Base-by-base conservation (phyloP, 2,888 invertebrate species). In the Drosophila limbata region DNA sequence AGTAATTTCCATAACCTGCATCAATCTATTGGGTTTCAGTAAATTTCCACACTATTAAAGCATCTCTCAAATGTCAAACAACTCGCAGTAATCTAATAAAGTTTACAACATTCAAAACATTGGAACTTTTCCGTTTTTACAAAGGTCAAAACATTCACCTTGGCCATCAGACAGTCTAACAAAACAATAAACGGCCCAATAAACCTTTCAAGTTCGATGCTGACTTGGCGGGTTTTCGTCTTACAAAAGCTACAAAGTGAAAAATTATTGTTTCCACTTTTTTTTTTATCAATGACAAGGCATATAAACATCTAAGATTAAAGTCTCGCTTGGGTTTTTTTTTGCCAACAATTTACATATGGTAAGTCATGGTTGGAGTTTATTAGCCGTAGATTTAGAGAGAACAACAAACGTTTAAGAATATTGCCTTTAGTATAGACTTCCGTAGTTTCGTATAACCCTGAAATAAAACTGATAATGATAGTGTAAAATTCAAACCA, bases 81-180 rank as follows among this genome's bases (percentile, higher is more conserved):
- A 73, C 39, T 45, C 15, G 21, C 39, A 13, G 37, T 55, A 68
- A 48, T 33, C 50, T 55, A 77, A 65, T 68, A 37, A 45, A 53
- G 50, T 33, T 44, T 13, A 42, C 13, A 55, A 31, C 45, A 64
- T 39, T 35, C 39, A 40, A 53, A 47, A 45, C 52, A 52, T 55
- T 60, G 42, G 37, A 55, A 68, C 40, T 76, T 76, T 78, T 81
- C 75, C 71, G 17, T 62, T 17, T 42, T 51, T 83, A 79, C 88
- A 89, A 89, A 89, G 89, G 71, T 81, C 86, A 69, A 50, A 61
- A 62, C 66, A 50, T 74, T 65, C 56, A 80, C 90, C 84, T 89
- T 89, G 90, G 65, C 90, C 82, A 72, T 89, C 90, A 89, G 53
- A 57, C 42, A 57, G 31, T 44, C 45, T 33, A 67, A 48, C 33